Evolutionary conservation across 2,113 vertebrate species (phyloP), one percentile per base, ranked within the genome.

Genomic region (Anthoscopus minutus): DNA sequence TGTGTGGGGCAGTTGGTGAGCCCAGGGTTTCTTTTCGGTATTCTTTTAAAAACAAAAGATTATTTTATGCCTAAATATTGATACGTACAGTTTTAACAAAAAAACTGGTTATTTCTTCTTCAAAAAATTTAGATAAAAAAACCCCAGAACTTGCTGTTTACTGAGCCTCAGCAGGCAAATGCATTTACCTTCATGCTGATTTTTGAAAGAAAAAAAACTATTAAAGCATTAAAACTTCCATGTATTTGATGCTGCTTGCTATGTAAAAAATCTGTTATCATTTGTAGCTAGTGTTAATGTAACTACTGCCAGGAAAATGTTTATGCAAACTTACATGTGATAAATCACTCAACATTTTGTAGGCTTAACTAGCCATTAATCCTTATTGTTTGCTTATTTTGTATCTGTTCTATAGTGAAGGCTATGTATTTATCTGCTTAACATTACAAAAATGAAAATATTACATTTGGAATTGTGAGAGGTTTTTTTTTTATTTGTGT

Each of bases 101-200:
- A n/a, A 42, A 62, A 4, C 10, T 51, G 15, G 2, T 28, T 69
- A 20, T 57, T n/a, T n/a, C 15, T 38, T 54, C 31, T 47, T 42
- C 4, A 45, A 42, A 3, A 33, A 61, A 42, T 50, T 62, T 42
- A 58, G 33, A 24, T 0, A 74, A 92, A 42, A 72, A 60, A 27
- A 0, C 1, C 10, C 0, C 6, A 73, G 24, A 83, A 56, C 4
- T 18, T 73, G 12, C 23, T 58, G 0, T 77, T 62, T 81, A 51
- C 33, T 74, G 27, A 58, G 17, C 4, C 40, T 47, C 9, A 3
- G 6, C 19, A 66, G 30, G 21, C 8, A 62, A 11, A 28, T 10
- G 4, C 44, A 12, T 54, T 71, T 71, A 28, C 7, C 15, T 38
- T 60, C 11, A 7, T 28, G 11, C 5, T 73, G n/a, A 66, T 18